Evolutionary conservation across 2,888 invertebrate genomes (phyloP).

Genomic region (Epinotia nisella): DNA sequence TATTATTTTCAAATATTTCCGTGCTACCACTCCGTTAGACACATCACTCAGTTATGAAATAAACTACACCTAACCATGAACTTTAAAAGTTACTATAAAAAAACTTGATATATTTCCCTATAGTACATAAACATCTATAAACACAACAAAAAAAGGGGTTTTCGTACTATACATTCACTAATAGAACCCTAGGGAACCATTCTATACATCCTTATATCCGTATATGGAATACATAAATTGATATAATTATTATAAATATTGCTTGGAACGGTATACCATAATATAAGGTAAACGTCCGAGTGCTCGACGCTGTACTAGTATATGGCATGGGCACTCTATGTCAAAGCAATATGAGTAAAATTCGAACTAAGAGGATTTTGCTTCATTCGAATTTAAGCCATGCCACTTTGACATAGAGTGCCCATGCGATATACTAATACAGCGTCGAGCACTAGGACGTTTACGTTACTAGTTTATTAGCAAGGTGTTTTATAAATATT

Average conservation of each 20-base stretch:
- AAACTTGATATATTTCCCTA: slow-evolving; percentile 53
- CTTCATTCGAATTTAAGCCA: no score
- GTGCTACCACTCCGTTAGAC: not conserved
- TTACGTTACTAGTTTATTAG: slow-evolving; percentile 38
- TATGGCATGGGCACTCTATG: no score
- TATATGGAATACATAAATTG: slow-evolving; percentile 21
- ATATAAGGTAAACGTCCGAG: no score
- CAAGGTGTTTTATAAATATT: slow-evolving; percentile 31
- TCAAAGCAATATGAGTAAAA: no score
- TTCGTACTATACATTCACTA: slow-evolving; percentile 45
- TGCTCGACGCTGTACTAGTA: no score
- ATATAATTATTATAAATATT: slow-evolving; percentile 42
- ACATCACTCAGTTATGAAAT: slow-evolving; percentile 22
- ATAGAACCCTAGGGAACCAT: slow-evolving; percentile 38
- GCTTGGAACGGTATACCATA: slow-evolving; percentile 44
- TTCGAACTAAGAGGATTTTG: no score
- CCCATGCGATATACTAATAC: no score
- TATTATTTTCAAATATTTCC: slow-evolving; percentile 10
- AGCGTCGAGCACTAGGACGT: no score
- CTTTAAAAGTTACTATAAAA: slow-evolving; percentile 48
- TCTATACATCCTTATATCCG: slow-evolving; percentile 26
- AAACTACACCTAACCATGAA: slow-evolving; percentile 34
- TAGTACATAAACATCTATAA: slow-evolving; percentile 46
- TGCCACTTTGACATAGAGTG: no score
- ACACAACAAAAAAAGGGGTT: slow-evolving; percentile 47